Percentiles rank a stretch among this genome's conserved stretches.
Conservation (phyloP, 1,140 invertebrate species). For the Riptortus pedestris region DNA sequence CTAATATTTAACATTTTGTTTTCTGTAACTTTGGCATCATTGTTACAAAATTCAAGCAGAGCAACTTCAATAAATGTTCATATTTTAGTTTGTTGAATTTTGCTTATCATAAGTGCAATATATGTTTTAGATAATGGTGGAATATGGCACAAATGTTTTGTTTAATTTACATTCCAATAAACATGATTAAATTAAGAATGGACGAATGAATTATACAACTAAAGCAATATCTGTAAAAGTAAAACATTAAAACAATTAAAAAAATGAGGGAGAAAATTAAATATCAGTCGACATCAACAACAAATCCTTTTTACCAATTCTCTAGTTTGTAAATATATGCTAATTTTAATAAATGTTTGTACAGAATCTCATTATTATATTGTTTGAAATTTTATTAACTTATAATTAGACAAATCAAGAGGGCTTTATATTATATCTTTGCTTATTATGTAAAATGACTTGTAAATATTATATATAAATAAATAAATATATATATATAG, state of each 20-base stretch:
- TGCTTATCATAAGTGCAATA: too few species aligned
- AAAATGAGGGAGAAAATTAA: too few species aligned
- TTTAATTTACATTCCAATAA: too few species aligned
- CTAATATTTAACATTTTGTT: too few species aligned
- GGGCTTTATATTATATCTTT: conserved; percentile 16
- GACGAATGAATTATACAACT: not conserved
- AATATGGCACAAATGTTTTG: too few species aligned
- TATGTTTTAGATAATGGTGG: too few species aligned
- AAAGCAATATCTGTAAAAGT: not conserved
- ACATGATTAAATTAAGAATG: too few species aligned
- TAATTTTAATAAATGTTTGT: conserved; percentile 25
- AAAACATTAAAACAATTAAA: not conserved
- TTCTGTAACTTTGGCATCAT: too few species aligned
- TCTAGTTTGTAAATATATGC: conserved; percentile 10
- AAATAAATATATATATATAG: conserved; percentile 22
- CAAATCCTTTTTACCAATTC: not conserved
- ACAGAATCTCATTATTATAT: conserved; percentile 26
- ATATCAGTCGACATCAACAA: not conserved
- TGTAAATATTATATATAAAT: too few species aligned
- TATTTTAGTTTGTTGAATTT: too few species aligned
- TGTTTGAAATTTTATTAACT: conserved; percentile 24
- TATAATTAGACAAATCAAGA: conserved; percentile 22
- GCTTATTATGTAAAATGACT: conserved; percentile 17
- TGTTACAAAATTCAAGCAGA: too few species aligned
- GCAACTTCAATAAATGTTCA: too few species aligned